Evolutionary conservation across 2,888 invertebrate genomes (phyloP), one percentile per base, ranked within the genome.

Genomic region (Dryomyza anilis): DNA sequence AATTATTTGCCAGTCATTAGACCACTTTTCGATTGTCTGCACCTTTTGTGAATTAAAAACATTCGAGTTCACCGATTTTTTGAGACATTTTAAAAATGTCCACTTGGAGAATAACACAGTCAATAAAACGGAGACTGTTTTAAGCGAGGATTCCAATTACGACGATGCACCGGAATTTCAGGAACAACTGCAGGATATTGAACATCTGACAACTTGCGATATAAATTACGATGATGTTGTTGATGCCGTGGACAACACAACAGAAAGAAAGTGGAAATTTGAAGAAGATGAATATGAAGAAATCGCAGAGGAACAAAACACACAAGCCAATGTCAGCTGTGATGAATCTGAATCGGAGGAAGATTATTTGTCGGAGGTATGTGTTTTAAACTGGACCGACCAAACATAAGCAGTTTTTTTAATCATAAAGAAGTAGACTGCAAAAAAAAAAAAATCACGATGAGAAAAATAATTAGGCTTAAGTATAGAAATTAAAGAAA

Each of bases 1-100:
- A 63, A 76, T 78, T 19, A 72, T 75, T 71, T 79, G 77, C 50
- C 76, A 78, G 67, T 73, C 73, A 50, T 67, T 74, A 29, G 66
- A 70, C 27, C 70, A 71, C 58, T 78, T 76, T 64, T 72, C 74
- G 50, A 78, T 78, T 39, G 69, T 78, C 50, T 78, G 78, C 43
- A 70, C 64, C 55, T 69, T 76, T 36, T 78, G 78, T 63, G 70
- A 73, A 36, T 73, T 80, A 65, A 80, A 80, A 67, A 67, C 73
- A 33, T 78, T 79, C 46, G 72, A 75, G 3, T 78, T 75, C 48
- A 67, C 67, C 3, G 78, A 78, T 33, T 78, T 80, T 63, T 65
- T 78, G 46, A 56, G 76, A 33, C 78, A 78, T 61, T 72, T 80
- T 39, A 72, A 75, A 56, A 76, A 76, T 52, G 72, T 71, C 29